phyloP scores from a whole-genome alignment of 2,888 invertebrate genomes.

The Maniola hyperantus region DNA sequence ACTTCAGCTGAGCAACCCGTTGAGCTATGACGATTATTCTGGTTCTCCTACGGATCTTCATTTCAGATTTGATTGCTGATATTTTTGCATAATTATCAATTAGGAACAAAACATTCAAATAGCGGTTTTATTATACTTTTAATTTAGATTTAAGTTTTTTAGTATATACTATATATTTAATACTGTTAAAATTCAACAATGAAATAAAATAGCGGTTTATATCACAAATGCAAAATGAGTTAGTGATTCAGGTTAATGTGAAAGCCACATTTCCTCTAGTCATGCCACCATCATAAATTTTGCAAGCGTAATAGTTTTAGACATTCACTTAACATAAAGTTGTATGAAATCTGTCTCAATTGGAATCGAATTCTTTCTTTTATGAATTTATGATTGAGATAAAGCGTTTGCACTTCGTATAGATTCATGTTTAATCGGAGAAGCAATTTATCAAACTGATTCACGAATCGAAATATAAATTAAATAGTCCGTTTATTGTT shows the following conservation, averaged over 20 bases:
- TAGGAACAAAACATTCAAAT: conserved; percentile 9
- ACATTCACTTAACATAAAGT: conserved; percentile 1
- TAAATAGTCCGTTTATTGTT: not conserved
- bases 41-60: too few relatives aligned
- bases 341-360: conserved; percentile 3
- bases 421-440: not conserved
- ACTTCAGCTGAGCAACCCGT: too few relatives aligned
- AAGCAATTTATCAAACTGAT: conserved; percentile 10
- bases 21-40: too few relatives aligned
- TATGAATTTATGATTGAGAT: conserved; percentile 16
- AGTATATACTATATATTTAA: too few relatives aligned
- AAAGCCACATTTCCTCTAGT: conserved; percentile 41
- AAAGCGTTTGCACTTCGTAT: conserved; percentile 3
- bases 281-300: conserved; percentile 41
- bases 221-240: conserved; percentile 34
- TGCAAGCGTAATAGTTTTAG: conserved; percentile 4
- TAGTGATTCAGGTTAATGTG: conserved; percentile 40
- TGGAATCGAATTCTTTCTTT: conserved; percentile 1
- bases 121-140: too few relatives aligned
- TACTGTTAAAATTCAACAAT: too few relatives aligned
- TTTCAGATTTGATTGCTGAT: too few relatives aligned
- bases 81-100: not conserved
- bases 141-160: too few relatives aligned
- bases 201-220: conserved; percentile 29
- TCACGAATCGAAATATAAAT: not conserved